These are phyloP conservation scores for Tretioscincus oriximinensis DNA, from an alignment of 2,113 vertebrate species.

Conservation along the genomic window DNA sequence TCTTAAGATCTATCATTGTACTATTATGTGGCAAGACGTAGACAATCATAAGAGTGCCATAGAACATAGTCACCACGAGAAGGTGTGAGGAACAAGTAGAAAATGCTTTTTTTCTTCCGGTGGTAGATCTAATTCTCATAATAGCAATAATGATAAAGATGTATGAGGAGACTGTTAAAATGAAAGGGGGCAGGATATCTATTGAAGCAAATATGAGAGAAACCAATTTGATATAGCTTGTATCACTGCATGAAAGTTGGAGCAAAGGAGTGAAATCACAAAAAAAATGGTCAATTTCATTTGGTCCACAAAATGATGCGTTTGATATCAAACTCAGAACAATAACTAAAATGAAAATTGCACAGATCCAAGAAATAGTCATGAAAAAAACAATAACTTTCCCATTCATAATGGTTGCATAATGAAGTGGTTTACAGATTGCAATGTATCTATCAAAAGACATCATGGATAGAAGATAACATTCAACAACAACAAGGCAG, in stretches of 20 bases:
- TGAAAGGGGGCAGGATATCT: background rate
- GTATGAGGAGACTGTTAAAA: conserved; percentile 3
- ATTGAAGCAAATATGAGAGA: background rate
- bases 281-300: conserved; percentile 50
- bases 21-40: background rate
- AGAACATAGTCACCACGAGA: conserved; percentile 35
- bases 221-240: background rate
- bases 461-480: conserved; percentile 38
- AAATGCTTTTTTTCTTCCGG: too few relatives aligned
- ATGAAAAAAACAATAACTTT: background rate
- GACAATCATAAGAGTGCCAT: conserved; percentile 13
- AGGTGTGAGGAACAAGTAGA: conserved; percentile 41
- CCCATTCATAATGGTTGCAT: conserved; percentile 35
- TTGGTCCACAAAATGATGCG: conserved; percentile 42
- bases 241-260: conserved; percentile 3
- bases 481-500: conserved; percentile 24
- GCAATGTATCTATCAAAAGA: conserved; percentile 53
- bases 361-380: background rate
- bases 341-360: conserved; percentile 41
- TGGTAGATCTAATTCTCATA: background rate
- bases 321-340: conserved; percentile 47
- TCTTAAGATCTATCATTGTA: background rate
- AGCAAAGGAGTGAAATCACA: conserved; percentile 8
- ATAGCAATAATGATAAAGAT: conserved; percentile 1
- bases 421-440: conserved; percentile 36